Base-by-base conservation (phyloP, 2,888 invertebrate genomes). In the Phortica okadai region DNA sequence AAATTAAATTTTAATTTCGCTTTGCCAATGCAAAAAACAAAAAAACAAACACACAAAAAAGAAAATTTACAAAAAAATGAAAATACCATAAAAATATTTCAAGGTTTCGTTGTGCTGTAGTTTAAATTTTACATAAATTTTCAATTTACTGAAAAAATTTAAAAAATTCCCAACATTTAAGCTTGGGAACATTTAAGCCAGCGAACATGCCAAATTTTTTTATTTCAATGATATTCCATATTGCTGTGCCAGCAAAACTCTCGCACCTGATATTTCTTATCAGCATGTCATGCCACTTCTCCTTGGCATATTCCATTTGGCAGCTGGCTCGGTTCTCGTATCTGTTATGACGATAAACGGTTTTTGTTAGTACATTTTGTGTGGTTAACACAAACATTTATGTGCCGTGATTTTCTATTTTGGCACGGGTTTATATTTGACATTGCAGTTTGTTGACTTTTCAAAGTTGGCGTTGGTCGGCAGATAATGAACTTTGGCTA, bases 1-100 rank as follows among this genome's bases (percentile, higher is more conserved):
- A 80, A 84, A 85, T 87, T 86, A 82, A 84, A 82, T 82, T 87
- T 85, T 82, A 84, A 85, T 85, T 87, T 79, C 21, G 56, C 14
- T n/a, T 11, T 42, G n/a, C 42, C 66, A 59, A n/a, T 16, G 8
- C 58, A 66, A 41, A 66, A 8, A 41, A n/a, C n/a, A 44, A 56
- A 33, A 72, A 50, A 25, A 25, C 8, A 59, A 16, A 66, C 2
- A 41, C 5, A 11, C 6, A 21, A 62, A 14, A 14, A 69, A 45
- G 16, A 44, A 44, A 45, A 62, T 21, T 62, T 21, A 5, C 8
- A 62, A 25, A 21, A 1, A 62, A 25, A 33, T 69, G 45, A 50
- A 69, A 69, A 45, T 16, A 45, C 1, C 14, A 56, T 56, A 50
- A 10, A 3, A 50, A 41, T 21, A 67, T 14, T 67, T 59, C 16